phyloP scores from a whole-genome alignment of 2,888 invertebrate genomes.

The Molanna angustata region DNA sequence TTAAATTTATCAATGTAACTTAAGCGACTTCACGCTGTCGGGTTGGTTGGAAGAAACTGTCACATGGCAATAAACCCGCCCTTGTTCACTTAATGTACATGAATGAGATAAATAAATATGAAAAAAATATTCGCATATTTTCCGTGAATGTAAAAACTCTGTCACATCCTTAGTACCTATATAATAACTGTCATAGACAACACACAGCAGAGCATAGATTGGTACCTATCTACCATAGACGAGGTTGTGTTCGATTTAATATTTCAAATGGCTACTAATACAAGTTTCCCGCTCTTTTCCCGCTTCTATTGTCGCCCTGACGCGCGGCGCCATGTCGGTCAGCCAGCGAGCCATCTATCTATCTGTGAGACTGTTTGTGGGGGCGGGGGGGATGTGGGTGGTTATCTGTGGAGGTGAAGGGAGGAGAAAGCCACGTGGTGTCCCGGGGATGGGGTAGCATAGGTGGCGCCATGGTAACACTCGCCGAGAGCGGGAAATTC shows the following conservation, averaged over 20 bases:
- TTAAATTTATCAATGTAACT: too few relatives aligned
- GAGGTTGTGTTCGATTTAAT: too few relatives aligned
- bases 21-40: too few relatives aligned
- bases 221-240: too few relatives aligned
- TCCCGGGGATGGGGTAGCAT: background rate
- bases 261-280: too few relatives aligned
- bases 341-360: constrained; percentile 30
- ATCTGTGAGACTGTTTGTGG: constrained; percentile 8
- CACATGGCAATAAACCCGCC: background rate
- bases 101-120: background rate
- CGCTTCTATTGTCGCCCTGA: constrained; percentile 10
- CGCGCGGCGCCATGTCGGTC: constrained; percentile 31
- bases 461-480: background rate
- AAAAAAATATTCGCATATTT: background rate
- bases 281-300: constrained; percentile 19
- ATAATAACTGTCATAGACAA: too few relatives aligned
- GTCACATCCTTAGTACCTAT: too few relatives aligned
- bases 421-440: constrained; percentile 18
- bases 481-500: constrained; percentile 8
- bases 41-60: background rate
- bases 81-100: too few relatives aligned
- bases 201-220: too few relatives aligned
- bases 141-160: too few relatives aligned
- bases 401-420: background rate
- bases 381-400: background rate